Evolutionary conservation across 2,797 vertebrate species (phyloP).

Genomic region (Linurgus olivaceus): DNA sequence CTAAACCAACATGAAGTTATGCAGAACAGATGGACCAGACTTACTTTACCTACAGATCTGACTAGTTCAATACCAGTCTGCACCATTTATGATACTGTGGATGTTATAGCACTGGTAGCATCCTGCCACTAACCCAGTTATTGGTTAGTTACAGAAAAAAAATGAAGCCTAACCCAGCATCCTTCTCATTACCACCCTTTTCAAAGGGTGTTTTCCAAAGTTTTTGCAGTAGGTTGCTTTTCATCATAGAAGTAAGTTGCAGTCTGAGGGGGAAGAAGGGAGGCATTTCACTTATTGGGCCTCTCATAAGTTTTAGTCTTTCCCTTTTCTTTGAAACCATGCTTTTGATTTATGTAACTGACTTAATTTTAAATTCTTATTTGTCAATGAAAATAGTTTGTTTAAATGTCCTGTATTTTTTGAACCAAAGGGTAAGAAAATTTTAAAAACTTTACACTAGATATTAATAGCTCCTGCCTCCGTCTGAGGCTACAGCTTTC

Average conservation of each 20-base stretch:
- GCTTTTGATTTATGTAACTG: neutral
- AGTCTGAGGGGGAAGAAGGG: neutral
- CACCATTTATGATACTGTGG: neutral
- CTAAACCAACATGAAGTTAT: neutral
- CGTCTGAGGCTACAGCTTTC: neutral
- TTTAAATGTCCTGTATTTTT: neutral
- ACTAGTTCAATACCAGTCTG: neutral
- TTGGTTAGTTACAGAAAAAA: neutral
- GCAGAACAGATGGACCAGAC: conserved; percentile 10
- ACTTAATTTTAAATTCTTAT: neutral
- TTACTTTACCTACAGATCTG: neutral
- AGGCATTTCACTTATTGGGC: fast-evolving
- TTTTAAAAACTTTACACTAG: neutral
- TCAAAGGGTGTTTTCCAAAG: neutral
- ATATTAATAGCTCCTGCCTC: neutral
- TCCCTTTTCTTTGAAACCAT: neutral
- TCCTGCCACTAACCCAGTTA: neutral
- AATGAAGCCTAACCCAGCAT: neutral
- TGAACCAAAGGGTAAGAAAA: neutral
- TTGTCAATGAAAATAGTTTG: neutral
- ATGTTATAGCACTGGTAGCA: neutral
- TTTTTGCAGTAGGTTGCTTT: neutral
- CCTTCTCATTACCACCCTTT: neutral
- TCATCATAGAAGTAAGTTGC: neutral
- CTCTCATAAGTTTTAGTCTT: neutral